phyloP scores from a whole-genome alignment of 1,140 invertebrate species.

The Proales similis region DNA sequence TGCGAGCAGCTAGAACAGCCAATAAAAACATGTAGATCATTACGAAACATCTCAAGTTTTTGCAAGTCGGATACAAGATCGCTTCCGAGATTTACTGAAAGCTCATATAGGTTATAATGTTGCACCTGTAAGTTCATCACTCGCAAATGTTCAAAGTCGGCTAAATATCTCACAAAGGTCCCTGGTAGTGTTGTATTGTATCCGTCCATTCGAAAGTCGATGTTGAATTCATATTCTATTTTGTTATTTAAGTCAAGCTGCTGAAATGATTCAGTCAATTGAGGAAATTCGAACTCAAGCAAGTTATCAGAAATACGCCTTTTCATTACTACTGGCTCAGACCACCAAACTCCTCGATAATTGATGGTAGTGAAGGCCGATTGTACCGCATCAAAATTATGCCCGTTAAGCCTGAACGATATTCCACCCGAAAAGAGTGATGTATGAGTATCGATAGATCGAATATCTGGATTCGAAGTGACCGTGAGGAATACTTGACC shows the following conservation, averaged over 20 bases:
- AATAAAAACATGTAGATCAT: no score
- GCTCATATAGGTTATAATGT: no score
- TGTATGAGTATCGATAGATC: background rate
- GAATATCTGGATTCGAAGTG: background rate
- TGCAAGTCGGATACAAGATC: no score
- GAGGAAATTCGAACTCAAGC: background rate
- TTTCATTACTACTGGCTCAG: conserved; percentile 7
- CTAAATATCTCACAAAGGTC: background rate
- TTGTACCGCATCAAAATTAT: conserved; percentile 34
- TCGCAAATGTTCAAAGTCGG: background rate
- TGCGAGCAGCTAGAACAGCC: no score
- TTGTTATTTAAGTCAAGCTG: background rate
- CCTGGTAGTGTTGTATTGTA: conserved; percentile 19
- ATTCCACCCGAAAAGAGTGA: background rate
- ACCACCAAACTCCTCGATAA: conserved; percentile 26
- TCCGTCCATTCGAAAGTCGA: conserved; percentile 34
- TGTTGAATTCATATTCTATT: background rate
- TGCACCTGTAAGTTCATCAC: no score
- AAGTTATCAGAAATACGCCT: background rate
- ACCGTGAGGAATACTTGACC: background rate
- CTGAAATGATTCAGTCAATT: conserved; percentile 26
- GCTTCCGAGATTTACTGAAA: no score
- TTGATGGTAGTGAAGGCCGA: conserved; percentile 13
- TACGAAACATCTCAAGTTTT: no score
- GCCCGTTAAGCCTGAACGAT: background rate